Conservation (phyloP, 2,113 vertebrate genomes). For the Thamnaconus septentrionalis region DNA sequence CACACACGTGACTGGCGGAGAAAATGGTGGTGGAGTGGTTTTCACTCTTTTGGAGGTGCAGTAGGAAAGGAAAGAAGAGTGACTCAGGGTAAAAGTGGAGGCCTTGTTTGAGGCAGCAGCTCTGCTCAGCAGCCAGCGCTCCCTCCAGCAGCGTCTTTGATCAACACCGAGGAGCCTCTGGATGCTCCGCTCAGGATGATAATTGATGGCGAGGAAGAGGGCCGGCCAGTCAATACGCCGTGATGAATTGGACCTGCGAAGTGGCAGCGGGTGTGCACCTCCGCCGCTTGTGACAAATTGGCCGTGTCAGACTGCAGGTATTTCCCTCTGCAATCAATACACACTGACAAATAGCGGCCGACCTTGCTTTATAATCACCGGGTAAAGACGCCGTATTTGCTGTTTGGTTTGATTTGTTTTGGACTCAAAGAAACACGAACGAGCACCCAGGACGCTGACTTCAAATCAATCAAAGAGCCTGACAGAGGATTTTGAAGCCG, state of each 20-base stretch:
- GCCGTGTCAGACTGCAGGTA: conserved; percentile 45
- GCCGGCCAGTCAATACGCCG: conserved; percentile 52
- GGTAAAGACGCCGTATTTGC: neutral
- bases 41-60: too few species aligned
- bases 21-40: neutral
- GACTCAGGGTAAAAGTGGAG: conserved; percentile 14
- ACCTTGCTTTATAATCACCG: conserved; percentile 27
- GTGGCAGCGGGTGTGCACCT: conserved; percentile 41
- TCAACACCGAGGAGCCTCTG: conserved; percentile 26
- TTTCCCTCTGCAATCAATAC: conserved; percentile 57
- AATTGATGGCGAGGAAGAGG: conserved; percentile 52
- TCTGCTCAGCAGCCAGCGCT: too few species aligned
- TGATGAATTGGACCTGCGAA: conserved; percentile 50
- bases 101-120: too few species aligned
- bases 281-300: conserved; percentile 56
- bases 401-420: too few species aligned
- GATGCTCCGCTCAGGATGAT: conserved; percentile 32
- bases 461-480: neutral
- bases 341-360: conserved; percentile 30
- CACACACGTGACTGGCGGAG: too few species aligned
- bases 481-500: neutral
- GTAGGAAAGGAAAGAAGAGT: neutral
- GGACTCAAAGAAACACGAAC: neutral
- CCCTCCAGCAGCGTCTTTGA: neutral
- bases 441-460: neutral